Evolutionary conservation across 53 echinoderm and acorn worm genomes (phyloP).

Genomic region (Zoroaster sp.): DNA sequence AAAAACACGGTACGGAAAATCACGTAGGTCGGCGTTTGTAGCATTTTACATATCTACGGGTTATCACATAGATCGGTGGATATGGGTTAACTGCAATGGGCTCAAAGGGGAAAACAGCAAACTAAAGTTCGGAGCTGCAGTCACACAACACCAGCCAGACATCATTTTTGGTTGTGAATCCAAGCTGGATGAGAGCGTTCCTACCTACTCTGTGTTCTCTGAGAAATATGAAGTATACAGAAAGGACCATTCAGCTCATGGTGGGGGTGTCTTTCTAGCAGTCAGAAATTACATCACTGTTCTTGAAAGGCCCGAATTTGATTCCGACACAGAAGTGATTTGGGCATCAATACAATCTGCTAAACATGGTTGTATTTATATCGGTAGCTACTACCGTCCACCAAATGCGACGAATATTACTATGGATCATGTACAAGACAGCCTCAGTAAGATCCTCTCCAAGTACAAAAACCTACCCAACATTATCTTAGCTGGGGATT

Average conservation of each 20-base stretch:
- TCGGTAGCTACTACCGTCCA: conserved; percentile 38
- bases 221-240: conserved; percentile 36
- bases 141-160: not conserved
- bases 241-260: conserved; percentile 41
- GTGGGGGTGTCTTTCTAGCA: conserved; percentile 48
- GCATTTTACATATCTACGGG: too few species aligned
- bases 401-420: not conserved
- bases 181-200: conserved; percentile 24
- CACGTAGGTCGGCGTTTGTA: too few species aligned
- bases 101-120: not conserved
- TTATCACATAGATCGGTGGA: too few species aligned
- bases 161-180: conserved; percentile 61
- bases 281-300: conserved; percentile 8
- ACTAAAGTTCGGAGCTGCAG: not conserved
- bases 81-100: conserved; percentile 2
- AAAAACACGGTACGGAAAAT: too few species aligned
- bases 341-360: conserved; percentile 53
- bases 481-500: not conserved
- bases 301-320: conserved; percentile 35
- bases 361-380: conserved; percentile 17
- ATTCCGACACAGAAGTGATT: conserved; percentile 44
- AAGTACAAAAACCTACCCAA: not conserved
- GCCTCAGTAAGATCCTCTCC: not conserved
- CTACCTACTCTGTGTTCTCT: conserved; percentile 54
- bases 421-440: not conserved